Base-by-base conservation (phyloP, 2,888 invertebrate genomes). In the Cetonia aurata region DNA sequence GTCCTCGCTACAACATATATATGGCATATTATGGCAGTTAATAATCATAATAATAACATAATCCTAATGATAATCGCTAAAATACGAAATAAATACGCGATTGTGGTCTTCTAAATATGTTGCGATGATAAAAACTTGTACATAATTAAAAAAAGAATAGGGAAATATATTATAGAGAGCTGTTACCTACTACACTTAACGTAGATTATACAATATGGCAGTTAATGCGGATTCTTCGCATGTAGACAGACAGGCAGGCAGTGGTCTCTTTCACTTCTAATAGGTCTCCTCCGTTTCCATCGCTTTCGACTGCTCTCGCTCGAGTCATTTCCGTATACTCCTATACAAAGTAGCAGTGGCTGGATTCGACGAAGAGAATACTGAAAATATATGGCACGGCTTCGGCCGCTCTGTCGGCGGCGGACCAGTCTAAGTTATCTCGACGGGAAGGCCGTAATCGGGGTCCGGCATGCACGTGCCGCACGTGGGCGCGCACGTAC, bases 401-500 rank as follows among this genome's bases (percentile, higher is more conserved):
- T 6, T 12, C 10, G 19, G 12, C 52, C 12, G 25, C 10, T 19
- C 17, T 19, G 25, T 17, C 25, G 9, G 15, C 37, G 37, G 37
- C 19, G 55, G 6, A 12, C 33, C 50, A 25, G 4, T 25, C 37
- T 80, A 82, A 72, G 83, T 83, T 52, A 84, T 79, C 76, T 85
- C 84, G 2, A 85, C 79, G 13, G 81, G 75, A 25, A 85, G 75
- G 10, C 85, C 85, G 57, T 81, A 77, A 17, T 69, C 72, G 3
- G 79, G 79, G 69, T 84, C 83, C 0, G 85, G 84, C 6, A 77
- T 71, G 72, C 93, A 93, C 56, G 87, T 87, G 6, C 92, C 93
- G 79, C 93, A 93, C 79, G 89, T 91, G 56, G 93, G 93, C 12
- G 93, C 93, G 79, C 93, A 93, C 80, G 87, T 87, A 1, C 92